Base-by-base conservation (phyloP, 2,797 vertebrate species). In the Varecia variegata region DNA sequence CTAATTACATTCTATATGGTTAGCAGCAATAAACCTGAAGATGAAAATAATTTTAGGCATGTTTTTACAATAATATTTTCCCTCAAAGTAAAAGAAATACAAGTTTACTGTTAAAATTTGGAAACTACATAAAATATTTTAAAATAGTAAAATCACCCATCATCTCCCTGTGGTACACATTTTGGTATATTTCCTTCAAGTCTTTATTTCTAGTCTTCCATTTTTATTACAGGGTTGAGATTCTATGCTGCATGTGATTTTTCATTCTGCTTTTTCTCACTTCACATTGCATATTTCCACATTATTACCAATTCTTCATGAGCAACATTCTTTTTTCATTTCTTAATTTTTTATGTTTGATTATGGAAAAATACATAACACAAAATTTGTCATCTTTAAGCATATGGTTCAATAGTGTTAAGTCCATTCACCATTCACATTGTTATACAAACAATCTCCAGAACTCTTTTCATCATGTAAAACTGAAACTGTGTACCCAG, bases 1-100 rank as follows among this genome's bases (percentile, higher is more conserved):
- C 45, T 94, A 82, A 74, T 96, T 38, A 92, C 17, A 71, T 88
- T 88, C 73, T 70, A n/a, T 35, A 68, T 71, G 83, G 30, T 35
- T 91, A 88, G 14, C 10, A 50, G 27, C 38, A 77, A 40, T 52
- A 79, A 84, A 25, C 23, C 56, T 88, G 40, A 86, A 90, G 35
- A 74, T 91, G 43, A 65, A 95, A 95, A 88, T 81, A 67, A 83
- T 52, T 90, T 90, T n/a, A 68, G 76, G 35, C 27, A 71, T 25
- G 30, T 52, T 88, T 91, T 76, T 60, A 67, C 88, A 70, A n/a
- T 88, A 58, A 79, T 65, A 76, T 76, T 93, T 73, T 68, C 54
- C 3, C n/a, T 32, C 4, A 85, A 90, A 74, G 45, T 32, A 50
- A 74, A 77, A 90, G 30, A 93, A 91, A 74, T 76, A 65, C 2